These are phyloP conservation scores for Malaclemys terrapin DNA, from an alignment of 2,113 vertebrate species.

Conservation along the genomic window DNA sequence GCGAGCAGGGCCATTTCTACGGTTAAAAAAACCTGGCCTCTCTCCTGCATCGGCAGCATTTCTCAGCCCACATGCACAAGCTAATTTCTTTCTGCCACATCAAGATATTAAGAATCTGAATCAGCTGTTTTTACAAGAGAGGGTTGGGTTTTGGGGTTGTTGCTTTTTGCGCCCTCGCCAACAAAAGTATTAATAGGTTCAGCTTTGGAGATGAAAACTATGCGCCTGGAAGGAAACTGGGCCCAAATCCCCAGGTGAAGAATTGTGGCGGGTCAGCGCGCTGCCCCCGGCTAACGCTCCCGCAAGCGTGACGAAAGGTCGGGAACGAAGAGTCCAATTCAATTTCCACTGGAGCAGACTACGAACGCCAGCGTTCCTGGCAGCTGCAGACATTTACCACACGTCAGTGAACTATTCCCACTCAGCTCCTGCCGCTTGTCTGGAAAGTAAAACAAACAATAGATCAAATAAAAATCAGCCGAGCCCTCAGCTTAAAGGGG, in stretches of 20 bases:
- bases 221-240: neutral
- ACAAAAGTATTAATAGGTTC: slow-evolving; percentile 5
- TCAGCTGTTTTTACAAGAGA: slow-evolving; percentile 38
- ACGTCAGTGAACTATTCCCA: neutral
- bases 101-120: slow-evolving; percentile 44
- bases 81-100: slow-evolving; percentile 52
- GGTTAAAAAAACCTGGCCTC: neutral
- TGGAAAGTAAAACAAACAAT: neutral
- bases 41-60: neutral
- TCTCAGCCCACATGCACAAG: slow-evolving; percentile 26
- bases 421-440: neutral
- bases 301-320: rapidly evolving
- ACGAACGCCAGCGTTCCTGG: rapidly evolving
- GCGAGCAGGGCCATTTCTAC: neutral
- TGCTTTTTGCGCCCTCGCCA: neutral
- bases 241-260: neutral
- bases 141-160: neutral
- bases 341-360: neutral
- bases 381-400: neutral
- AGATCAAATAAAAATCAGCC: neutral
- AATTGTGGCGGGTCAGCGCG: neutral
- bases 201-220: slow-evolving; percentile 12
- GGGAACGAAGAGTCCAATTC: rapidly evolving
- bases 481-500: neutral
- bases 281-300: rapidly evolving